These are phyloP conservation scores for Psilopsiagon aurifrons DNA, from an alignment of 2,113 vertebrate species.

Conservation along the genomic window DNA sequence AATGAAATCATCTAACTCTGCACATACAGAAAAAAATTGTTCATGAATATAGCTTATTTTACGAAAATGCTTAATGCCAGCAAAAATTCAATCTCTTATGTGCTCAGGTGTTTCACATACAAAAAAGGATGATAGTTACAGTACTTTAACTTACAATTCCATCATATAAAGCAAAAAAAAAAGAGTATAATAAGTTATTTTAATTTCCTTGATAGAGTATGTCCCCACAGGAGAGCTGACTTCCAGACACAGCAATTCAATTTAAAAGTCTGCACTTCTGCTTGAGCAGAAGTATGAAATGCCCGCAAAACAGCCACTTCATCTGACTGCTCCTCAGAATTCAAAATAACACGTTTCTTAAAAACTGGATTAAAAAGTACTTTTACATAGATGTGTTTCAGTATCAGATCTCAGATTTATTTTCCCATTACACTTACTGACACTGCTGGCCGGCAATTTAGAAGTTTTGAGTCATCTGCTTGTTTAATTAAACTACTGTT, in stretches of 20 bases:
- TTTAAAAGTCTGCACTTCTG: not conserved
- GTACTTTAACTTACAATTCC: not conserved
- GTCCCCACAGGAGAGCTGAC: not conserved
- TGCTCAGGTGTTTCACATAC: not conserved
- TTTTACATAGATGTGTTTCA: not conserved
- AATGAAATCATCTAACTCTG: not conserved
- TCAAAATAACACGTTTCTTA: not conserved
- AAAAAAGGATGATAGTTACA: not conserved
- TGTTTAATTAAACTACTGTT: not conserved
- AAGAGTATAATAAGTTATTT: not conserved
- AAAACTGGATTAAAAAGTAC: not conserved
- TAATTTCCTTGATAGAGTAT: not conserved
- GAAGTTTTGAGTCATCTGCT: not conserved
- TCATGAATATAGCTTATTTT: not conserved
- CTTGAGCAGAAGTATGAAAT: not conserved
- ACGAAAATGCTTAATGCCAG: not conserved
- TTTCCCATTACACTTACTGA: not conserved
- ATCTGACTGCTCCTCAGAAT: not conserved
- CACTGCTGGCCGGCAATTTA: not conserved
- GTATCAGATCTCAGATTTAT: not conserved
- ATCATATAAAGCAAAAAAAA: not conserved
- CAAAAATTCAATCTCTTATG: not conserved
- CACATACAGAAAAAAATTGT: not conserved
- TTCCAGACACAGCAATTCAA: not conserved
- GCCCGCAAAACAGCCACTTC: not conserved